phyloP scores from a whole-genome alignment of 2,888 invertebrate genomes.

The Andrena flavipes region DNA sequence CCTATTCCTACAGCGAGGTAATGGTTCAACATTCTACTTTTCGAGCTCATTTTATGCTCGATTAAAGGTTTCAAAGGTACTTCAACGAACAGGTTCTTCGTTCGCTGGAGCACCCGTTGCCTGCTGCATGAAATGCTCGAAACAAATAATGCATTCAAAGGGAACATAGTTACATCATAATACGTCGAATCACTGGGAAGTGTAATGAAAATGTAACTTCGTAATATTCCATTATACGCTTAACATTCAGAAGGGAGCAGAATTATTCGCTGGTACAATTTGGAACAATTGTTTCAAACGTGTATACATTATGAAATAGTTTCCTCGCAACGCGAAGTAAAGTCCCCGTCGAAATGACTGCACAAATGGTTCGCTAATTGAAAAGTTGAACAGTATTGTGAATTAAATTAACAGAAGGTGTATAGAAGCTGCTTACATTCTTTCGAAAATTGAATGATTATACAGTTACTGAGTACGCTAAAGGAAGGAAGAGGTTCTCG shows the following conservation, averaged over 20 bases:
- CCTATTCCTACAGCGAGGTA: not conserved
- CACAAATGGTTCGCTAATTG: no score
- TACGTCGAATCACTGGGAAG: not conserved
- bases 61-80: not conserved
- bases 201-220: not conserved
- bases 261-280: not conserved
- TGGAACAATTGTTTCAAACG: not conserved
- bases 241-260: conserved; percentile 8
- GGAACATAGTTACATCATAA: not conserved
- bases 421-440: no score
- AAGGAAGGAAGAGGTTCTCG: not conserved
- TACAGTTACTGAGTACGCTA: not conserved
- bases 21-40: not conserved
- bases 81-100: not conserved
- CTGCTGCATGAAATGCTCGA: not conserved
- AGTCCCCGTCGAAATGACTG: no score
- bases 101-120: not conserved
- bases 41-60: not conserved
- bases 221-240: conserved; percentile 9
- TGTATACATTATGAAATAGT: no score
- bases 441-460: no score
- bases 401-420: no score
- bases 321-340: no score
- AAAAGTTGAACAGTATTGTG: no score
- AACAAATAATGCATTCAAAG: not conserved